phyloP scores from a whole-genome alignment of 1,140 invertebrate species.

The Hycleus cichorii region DNA sequence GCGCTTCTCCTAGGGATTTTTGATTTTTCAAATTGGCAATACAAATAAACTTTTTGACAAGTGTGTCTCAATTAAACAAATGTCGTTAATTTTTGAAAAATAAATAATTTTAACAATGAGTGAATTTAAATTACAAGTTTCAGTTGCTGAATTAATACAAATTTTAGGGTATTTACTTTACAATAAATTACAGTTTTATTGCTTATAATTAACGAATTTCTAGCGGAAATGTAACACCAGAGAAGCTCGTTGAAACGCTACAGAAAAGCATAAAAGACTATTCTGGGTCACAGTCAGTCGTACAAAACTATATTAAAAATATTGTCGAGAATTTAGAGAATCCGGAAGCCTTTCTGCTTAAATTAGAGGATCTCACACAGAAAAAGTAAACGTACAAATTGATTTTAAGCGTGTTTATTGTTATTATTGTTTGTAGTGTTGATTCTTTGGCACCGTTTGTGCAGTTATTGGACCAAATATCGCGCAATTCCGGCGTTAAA shows the following conservation, averaged over 20 bases:
- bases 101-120: constrained; percentile 38
- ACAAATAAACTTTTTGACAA: no score
- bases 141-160: constrained; percentile 43
- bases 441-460: constrained; percentile 46
- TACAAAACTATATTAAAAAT: constrained; percentile 41
- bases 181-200: background rate
- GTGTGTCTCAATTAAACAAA: no score
- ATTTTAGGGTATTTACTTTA: constrained; percentile 40
- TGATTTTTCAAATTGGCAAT: no score
- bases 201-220: constrained; percentile 1
- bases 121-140: constrained; percentile 48
- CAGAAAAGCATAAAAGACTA: constrained; percentile 39
- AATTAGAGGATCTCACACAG: constrained; percentile 47
- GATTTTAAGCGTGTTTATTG: constrained; percentile 8
- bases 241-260: constrained; percentile 45
- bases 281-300: constrained; percentile 35
- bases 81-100: no score
- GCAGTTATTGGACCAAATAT: constrained; percentile 45
- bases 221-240: constrained; percentile 43
- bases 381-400: constrained; percentile 42
- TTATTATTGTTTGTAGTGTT: constrained; percentile 36
- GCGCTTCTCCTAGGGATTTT: no score
- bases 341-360: constrained; percentile 43
- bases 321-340: constrained; percentile 42
- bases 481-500: constrained; percentile 44